Base-by-base conservation (phyloP, 1,140 invertebrate species). In the Scaptomyza pallida region DNA sequence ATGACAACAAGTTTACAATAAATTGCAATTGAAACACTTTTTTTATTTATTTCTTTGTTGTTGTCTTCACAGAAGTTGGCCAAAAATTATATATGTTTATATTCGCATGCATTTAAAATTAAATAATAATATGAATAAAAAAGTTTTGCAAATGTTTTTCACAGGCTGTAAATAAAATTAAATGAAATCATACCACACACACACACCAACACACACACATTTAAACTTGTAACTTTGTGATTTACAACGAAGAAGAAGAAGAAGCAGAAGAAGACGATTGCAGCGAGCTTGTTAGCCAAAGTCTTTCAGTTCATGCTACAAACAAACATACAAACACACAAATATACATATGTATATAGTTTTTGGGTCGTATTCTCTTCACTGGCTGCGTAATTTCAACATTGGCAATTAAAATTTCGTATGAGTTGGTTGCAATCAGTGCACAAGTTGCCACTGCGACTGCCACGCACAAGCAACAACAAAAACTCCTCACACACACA, bases 401-500 rank as follows among this genome's bases (percentile, higher is more conserved):
- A 88, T 89, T 82, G 82, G 78, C 83, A 88, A 88, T 88, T 88
- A 88, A 88, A 89, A 88, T 88, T 88, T 88, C 74, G 83, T 89
- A 88, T 89, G 82, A 88, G 82, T 89, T 88, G 82, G 75, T 72
- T 78, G 82, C 82, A 88, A 88, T 88, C 83, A 88, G 82, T 71
- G 78, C 83, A 75, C 55, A 78, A 88, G 75, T 82, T 88, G 78
- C 70, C 64, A 78, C 44, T 50, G 19, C 64, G n/a, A 37, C 33
- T 37, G 33, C 33, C 45, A 51, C 33, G 45, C 67, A 70, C 59
- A 64, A 52, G 45, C 16, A 60, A 12, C 30, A 12, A 12, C 40
- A 40, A 17, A 48, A 45, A 47, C 50, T 33, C 40, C 65, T 55
- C 59, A 61, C 44, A 60, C 43, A 54, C 60, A 63, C 55, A 69